Evolutionary conservation across 2,113 vertebrate genomes (phyloP), one percentile per base, ranked within the genome.

Genomic region (Solenodon paradoxus): DNA sequence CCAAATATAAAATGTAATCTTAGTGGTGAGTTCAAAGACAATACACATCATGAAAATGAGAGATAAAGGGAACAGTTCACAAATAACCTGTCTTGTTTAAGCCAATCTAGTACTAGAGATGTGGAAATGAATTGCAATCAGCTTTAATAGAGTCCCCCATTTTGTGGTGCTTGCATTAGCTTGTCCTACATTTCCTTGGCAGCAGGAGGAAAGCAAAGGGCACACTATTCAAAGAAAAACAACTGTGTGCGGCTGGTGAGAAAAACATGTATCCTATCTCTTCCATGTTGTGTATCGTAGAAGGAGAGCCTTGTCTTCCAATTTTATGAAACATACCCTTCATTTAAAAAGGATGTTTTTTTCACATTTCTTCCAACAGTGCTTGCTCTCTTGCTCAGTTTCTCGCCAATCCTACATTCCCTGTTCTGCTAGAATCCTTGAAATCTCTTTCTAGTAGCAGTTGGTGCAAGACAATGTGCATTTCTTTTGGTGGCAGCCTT

Each of bases 131-230:
- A 96, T 97, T 92, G n/a, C 74, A 92, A 84, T 97, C 89, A 96
- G 63, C 83, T 80, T 94, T 96, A 93, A 94, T 92, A 71, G 78
- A 68, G 45, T 64, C 78, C 55, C 15, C 88, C 86, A 72, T 96
- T 97, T 96, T 93, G 91, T 91, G 68, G 55, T 13, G 22, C 91
- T 97, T 40, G 32, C 55, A 90, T 96, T 90, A 95, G 88, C 93
- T 95, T 97, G 96, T 94, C 95, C 96, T 97, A 96, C 96, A 96
- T 97, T 97, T 97, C 96, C 91, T 95, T 97, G 86, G 96, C 94
- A 97, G 69, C 88, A 82, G 85, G 85, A 95, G 92, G 84, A 83
- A 96, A 96, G 94, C 85, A 94, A 94, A 96, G 94, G 89, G 88
- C 32, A 68, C 68, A 68, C 68, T 90, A 49, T 92, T 96, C 66